Evolutionary conservation across 2,888 invertebrate genomes (phyloP).

Genomic region (Yponomeuta cagnagella): DNA sequence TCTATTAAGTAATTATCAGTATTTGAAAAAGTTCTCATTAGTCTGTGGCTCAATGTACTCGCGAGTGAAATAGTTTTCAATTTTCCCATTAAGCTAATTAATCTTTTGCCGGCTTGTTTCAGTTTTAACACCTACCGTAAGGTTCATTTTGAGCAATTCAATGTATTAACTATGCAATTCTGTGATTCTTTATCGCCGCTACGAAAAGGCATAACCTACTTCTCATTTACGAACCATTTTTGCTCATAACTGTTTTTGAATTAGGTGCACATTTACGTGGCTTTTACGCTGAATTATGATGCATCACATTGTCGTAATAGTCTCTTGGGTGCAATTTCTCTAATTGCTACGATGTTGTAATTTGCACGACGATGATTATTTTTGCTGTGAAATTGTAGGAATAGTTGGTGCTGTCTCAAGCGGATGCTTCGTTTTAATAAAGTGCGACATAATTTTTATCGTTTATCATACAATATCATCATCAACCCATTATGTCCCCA

Average conservation of each 20-base stretch:
- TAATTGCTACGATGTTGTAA: conserved; percentile 48
- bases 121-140: conserved; percentile 22
- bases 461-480: not conserved
- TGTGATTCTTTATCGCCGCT: conserved; percentile 6
- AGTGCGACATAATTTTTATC: not conserved
- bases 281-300: not conserved
- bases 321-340: conserved; percentile 32
- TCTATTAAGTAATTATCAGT: too few relatives aligned
- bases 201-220: not conserved
- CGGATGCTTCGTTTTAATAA: not conserved
- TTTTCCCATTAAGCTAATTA: conserved; percentile 53
- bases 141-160: conserved; percentile 13
- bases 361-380: conserved; percentile 49
- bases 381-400: not conserved
- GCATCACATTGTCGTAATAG: not conserved
- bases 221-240: not conserved
- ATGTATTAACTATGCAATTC: conserved; percentile 9
- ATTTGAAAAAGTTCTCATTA: too few relatives aligned
- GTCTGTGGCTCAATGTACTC: not conserved
- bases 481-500: too few relatives aligned
- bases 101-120: conserved; percentile 50
- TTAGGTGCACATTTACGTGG: not conserved
- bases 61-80: conserved; percentile 23
- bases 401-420: conserved; percentile 16
- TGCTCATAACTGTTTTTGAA: not conserved